phyloP scores from a whole-genome alignment of 2,888 invertebrate genomes.

The Drosophila siamana region DNA sequence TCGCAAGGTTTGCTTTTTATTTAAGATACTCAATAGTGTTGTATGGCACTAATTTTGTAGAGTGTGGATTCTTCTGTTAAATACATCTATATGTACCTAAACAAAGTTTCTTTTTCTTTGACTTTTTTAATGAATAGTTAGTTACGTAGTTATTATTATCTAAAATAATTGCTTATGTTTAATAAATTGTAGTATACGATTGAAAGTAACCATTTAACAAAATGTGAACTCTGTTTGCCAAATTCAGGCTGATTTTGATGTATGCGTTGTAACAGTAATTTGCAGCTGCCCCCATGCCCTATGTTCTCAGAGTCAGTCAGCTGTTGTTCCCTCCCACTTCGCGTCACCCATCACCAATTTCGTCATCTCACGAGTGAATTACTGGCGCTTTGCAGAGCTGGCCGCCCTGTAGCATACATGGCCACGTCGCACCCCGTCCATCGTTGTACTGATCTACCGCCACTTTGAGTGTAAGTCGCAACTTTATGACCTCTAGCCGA shows the following conservation, averaged over 20 bases:
- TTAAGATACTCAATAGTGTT: too few relatives aligned
- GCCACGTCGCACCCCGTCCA: slow-evolving; percentile 4
- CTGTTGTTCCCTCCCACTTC: neutral
- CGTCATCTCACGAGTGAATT: slow-evolving; percentile 10
- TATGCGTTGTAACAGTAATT: slow-evolving; percentile 36
- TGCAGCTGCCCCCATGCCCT: slow-evolving; percentile 17
- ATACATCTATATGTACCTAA: too few relatives aligned
- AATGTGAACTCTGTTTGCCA: neutral
- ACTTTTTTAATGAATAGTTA: too few relatives aligned
- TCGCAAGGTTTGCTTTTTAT: too few relatives aligned
- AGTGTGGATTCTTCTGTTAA: too few relatives aligned
- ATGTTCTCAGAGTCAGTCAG: neutral
- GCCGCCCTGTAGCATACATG: slow-evolving; percentile 10
- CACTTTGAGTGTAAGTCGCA: slow-evolving; percentile 57
- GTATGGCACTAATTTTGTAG: too few relatives aligned
- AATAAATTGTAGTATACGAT: too few relatives aligned
- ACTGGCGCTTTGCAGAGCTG: neutral
- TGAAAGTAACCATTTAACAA: neutral
- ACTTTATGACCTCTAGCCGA: slow-evolving; percentile 73
- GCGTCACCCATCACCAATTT: neutral
- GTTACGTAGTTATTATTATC: too few relatives aligned
- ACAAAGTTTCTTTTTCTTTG: too few relatives aligned
- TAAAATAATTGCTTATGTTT: too few relatives aligned
- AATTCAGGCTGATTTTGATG: slow-evolving; percentile 28
- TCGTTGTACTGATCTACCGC: slow-evolving; percentile 15